These are phyloP conservation scores for Metridium senile DNA, from an alignment of 92 coral and sea anemone species.

Conservation along the genomic window DNA sequence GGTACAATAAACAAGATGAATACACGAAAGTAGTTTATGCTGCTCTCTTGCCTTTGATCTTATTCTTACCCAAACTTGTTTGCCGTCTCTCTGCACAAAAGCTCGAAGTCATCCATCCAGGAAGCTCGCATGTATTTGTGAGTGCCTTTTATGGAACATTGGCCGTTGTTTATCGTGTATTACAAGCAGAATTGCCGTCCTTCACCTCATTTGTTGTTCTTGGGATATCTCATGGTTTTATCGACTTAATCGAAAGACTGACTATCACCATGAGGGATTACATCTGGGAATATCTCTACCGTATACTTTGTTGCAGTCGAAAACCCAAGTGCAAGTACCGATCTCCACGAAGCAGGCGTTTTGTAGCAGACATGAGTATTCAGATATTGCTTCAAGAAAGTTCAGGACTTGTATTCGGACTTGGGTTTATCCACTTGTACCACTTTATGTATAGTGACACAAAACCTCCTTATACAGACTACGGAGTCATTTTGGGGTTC, in stretches of 20 bases:
- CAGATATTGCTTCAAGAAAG: conserved; percentile 70
- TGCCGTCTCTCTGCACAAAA: conserved; percentile 49
- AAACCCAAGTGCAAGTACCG: conserved; percentile 35
- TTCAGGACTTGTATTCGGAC: conserved; percentile 53
- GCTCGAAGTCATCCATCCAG: conserved; percentile 52
- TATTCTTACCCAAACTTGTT: conserved; percentile 49
- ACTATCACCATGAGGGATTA: conserved; percentile 66
- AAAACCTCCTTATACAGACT: conserved; percentile 30
- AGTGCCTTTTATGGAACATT: conserved; percentile 35
- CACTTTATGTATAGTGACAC: conserved; percentile 51
- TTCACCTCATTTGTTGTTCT: conserved; percentile 53
- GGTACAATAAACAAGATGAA: conserved; percentile 37
- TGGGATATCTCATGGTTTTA: conserved; percentile 56
- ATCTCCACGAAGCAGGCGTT: conserved; percentile 71
- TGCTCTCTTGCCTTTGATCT: conserved; percentile 43
- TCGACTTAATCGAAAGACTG: conserved; percentile 55
- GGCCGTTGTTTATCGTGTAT: conserved; percentile 54
- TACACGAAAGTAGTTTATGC: conserved; percentile 31
- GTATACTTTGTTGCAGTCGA: conserved; percentile 18
- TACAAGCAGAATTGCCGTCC: conserved; percentile 70
- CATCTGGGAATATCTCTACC: conserved; percentile 60
- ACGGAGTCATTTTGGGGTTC: conserved; percentile 22
- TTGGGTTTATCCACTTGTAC: conserved; percentile 59
- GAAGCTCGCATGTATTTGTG: conserved; percentile 46
- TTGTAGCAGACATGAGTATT: conserved; percentile 74